A percentile compares a stretch with the other conserved stretches of the same genome.
phyloP scores from a whole-genome alignment of 1,140 invertebrate genomes.

The Mylabris phalerata region DNA sequence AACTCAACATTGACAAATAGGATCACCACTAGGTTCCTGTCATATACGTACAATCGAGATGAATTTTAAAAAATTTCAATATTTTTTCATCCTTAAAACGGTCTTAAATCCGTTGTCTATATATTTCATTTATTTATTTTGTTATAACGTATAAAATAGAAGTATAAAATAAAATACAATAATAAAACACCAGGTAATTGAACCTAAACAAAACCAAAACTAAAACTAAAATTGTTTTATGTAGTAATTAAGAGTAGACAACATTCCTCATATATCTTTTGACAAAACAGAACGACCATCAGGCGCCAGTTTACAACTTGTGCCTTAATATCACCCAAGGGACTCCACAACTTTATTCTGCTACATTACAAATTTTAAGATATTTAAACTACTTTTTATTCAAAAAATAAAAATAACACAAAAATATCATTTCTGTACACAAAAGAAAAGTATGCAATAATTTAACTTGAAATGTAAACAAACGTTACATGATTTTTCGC shows the following conservation, averaged over 20 bases:
- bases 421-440: slow-evolving; percentile 4
- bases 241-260: too few relatives aligned
- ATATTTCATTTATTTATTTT: too few relatives aligned
- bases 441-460: neutral
- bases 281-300: too few relatives aligned
- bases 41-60: slow-evolving; percentile 4
- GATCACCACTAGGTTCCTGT: slow-evolving; percentile 16
- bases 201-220: too few relatives aligned
- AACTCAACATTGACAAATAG: slow-evolving; percentile 18
- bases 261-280: too few relatives aligned
- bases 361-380: slow-evolving; percentile 6
- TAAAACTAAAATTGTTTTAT: too few relatives aligned
- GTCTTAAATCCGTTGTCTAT: slow-evolving; percentile 4
- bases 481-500: too few relatives aligned
- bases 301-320: too few relatives aligned
- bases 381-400: slow-evolving; percentile 11
- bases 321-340: too few relatives aligned
- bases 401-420: slow-evolving; percentile 6
- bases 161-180: slow-evolving; percentile 4
- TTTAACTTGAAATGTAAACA: neutral
- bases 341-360: slow-evolving; percentile 5
- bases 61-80: slow-evolving; percentile 3
- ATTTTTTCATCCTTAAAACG: neutral
- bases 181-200: neutral
- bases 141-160: neutral